Base-by-base conservation (phyloP, 1,140 invertebrate species). In the Dysdera silvatica region DNA sequence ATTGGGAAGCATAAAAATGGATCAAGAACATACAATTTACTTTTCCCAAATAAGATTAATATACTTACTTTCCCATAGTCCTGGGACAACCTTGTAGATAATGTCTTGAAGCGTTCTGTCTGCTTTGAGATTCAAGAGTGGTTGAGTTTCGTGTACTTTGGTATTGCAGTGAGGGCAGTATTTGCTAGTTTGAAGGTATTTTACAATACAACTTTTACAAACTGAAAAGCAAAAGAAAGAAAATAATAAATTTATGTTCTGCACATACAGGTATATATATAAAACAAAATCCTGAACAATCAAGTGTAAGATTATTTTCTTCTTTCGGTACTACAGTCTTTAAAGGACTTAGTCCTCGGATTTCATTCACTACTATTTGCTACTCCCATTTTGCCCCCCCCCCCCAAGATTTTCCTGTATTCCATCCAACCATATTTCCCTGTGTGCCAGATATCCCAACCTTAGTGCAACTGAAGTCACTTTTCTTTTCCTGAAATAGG, bases 71-170 rank as follows among this genome's bases (percentile, higher is more conserved):
- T 91, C 87, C 79, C 93, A 89, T 66, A 95, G 80, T 72, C 92
- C 85, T 65, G 91, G 91, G 67, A 95, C 91, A 68, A 95, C 78
- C 82, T 97, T 97, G 78, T 95, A 97, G 48, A 97, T 93, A 77
- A 98, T 95, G 80, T 97, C 93, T 78, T 98, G 95, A 87, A 98
- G 90, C 59, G 93, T 97, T 70, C 94, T 82, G 79, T 98, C 95
- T 78, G 95, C 93, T 75, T 91, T 93, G 69, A 97, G 93, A 72
- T 96, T 95, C 72, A 95, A 88, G 33, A 96, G 78, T 16, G 94
- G 93, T 79, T 97, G 92, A 4, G 91, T 95, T 73, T 98, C 93
- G 77, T 98, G 94, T 70, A 97, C 95, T 51, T 95, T 91, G 73
- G 91, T 89, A 76, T 89, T 87, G 80, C 94, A 98, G 81, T 89